Base-by-base conservation (phyloP, 2,888 invertebrate genomes). In the Hypomecis atomaria region DNA sequence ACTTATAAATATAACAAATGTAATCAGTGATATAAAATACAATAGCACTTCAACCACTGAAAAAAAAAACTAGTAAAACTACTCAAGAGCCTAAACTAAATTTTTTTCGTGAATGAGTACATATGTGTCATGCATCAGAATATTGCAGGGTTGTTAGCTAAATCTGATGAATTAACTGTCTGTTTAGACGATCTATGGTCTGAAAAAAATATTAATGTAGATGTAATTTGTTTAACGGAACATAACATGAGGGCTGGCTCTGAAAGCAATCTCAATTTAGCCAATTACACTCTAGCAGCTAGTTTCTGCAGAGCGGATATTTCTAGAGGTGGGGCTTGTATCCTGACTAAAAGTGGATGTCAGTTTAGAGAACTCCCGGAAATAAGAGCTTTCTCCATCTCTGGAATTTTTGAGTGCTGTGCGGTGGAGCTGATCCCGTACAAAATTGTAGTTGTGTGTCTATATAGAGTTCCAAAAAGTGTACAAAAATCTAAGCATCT, bases 251-350 rank as follows among this genome's bases (percentile, higher is more conserved):
- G n/a, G 23, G 9, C 23, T 10, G 56, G 47, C 8, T 9, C 7
- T 40, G 45, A 48, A 34, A 34, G 34, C 6, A 34, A 48, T 34
- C 10, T 48, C 34, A 34, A 10, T 10, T 4, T 34, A n/a, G 40
- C 52, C 0, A 56, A 56, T n/a, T 62, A 62, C 49, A 5, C 5
- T 5, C 36, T 57, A 45, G 62, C 56, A 5, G 42, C 56, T 10
- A 11, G 57, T 34, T 62, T 47, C 38, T 56, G 62, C 9, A 52
- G 58, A 6, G 45, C 37, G 10, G 45, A 62, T 11, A 53, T 10
- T 4, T 53, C 52, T 23, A 57, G 57, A 42, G 62, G 62, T n/a
- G 58, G 62, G 34, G 62, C 62, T 6, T 62, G 62, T 45, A 62
- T 62, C 13, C 34, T 62, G 6, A 40, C 53, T 6, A 57, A 43